Evolutionary conservation across 2,888 invertebrate genomes (phyloP), one percentile per base, ranked within the genome.

Genomic region (Aplocera efformata): DNA sequence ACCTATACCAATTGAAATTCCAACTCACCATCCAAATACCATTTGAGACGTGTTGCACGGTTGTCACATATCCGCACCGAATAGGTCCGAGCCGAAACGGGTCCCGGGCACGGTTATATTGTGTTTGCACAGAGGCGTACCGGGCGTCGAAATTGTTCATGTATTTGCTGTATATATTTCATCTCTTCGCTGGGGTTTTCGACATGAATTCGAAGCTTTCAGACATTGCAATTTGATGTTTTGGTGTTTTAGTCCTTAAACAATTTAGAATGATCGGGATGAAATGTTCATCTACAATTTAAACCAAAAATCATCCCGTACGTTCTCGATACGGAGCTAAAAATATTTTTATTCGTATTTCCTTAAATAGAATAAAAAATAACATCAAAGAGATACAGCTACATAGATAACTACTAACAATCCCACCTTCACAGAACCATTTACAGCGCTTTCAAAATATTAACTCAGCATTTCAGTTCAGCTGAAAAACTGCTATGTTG

Each of bases 1-100:
- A 68, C 67, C 63, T 58, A 70, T 74, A 67, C 67, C 69, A 74
- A 76, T 79, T 73, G 67, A 69, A 79, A 75, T 75, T 72, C 72
- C 69, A 48, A 64, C 67, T 74, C 69, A 61, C 67, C 63, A 70
- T 70, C 63, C 62, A 65, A 70, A 72, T 79, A 66, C 65, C 67
- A 64, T 64, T 55, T 54, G 65, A 68, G 65, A 67, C 58, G 66
- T 61, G 59, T 60, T 56, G 60, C 54, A 46, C 53, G 59, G 50
- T 53, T 22, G 27, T 28, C 35, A 21, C 21, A 10, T 34, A 28
- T 22, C 22, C 32, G 32, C 31, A 22, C 32, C 40, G 34, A 39
- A 32, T 34, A 51, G 56, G 67, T 68, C 67, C 26, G 23, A 13
- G 22, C 38, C 32, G 34, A 24, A 27, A 66, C 67, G 63, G 67